Base-by-base conservation (phyloP, 2,797 vertebrate genomes). In the Tiaroga cobitis region DNA sequence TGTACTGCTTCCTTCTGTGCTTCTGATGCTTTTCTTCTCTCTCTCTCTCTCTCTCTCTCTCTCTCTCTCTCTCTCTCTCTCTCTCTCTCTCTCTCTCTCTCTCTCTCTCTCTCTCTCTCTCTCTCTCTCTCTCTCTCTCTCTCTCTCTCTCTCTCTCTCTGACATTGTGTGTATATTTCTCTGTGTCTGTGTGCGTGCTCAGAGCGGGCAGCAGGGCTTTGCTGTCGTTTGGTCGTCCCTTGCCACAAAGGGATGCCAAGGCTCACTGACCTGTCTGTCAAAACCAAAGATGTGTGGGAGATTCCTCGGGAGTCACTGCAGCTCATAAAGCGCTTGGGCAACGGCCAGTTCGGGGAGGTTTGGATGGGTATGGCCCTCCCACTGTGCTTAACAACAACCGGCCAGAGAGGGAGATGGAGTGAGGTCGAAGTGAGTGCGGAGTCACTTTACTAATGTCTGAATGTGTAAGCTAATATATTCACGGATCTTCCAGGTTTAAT, bases 251-350 rank as follows among this genome's bases (percentile, higher is more conserved):
- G 98, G 94, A 98, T 98, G 97, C 98, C 98, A 87, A 97, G 96
- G 93, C 97, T 99, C 90, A 97, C 97, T 88, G 98, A 99, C 96
- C 97, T 99, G 93, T 99, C 98, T 88, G 96, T 99, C 96, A 99
- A 99, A 98, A 99, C 98, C 96, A 98, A 98, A 97, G 98, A 99
- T 91, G 97, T 98, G 94, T 99, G 98, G 97, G 98, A 99, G 95
- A 98, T 99, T 92, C 97, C 96, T 85, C 96, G 97, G 93, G 97
- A 98, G 94, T 98, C 97, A 70, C 96, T 99, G 92, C 97, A 97
- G 94, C 96, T 99, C 93, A 97, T 99, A 96, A 98, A 98, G 95
- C 97, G 97, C 92, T 96, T 99, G 88, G 98, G 98, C 92, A 98
- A 98, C 90, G 97, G 98, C 96, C 97, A 99, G 96, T 99, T 99